Evolutionary conservation across 2,888 invertebrate species (phyloP).

Genomic region (Ecliptopera silaceata): DNA sequence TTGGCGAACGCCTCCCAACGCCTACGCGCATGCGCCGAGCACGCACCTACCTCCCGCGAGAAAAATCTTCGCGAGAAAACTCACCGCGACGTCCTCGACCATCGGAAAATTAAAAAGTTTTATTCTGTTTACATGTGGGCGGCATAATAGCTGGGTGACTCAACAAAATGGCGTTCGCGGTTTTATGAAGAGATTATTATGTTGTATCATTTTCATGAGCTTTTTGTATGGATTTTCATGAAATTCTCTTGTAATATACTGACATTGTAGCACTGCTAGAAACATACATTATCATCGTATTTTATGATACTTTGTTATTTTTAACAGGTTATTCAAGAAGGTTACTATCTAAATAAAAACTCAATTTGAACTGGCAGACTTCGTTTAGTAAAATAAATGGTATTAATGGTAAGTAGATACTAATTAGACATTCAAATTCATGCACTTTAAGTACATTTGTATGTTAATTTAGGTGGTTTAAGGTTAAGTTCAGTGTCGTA

Average conservation of each 20-base stretch:
- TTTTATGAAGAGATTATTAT: slow-evolving; percentile 48
- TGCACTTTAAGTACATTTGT: slow-evolving; percentile 78
- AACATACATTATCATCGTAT: slow-evolving; percentile 13
- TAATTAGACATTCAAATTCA: slow-evolving; percentile 74
- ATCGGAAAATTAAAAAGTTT: slow-evolving; percentile 58
- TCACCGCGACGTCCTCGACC: slow-evolving; percentile 38
- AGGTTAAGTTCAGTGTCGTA: slow-evolving; percentile 81
- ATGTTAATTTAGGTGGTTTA: slow-evolving; percentile 70
- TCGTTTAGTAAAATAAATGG: slow-evolving; percentile 53
- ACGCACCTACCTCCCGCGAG: slow-evolving; percentile 54
- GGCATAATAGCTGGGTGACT: slow-evolving; percentile 54
- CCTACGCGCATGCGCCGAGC: slow-evolving; percentile 77
- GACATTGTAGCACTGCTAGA: slow-evolving; percentile 9
- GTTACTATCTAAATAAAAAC: slow-evolving; percentile 46
- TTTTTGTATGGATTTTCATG: slow-evolving; percentile 25
- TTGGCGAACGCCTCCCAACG: slow-evolving; percentile 83
- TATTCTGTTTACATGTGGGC: slow-evolving; percentile 61
- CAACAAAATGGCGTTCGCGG: slow-evolving; percentile 60
- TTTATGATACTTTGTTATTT: slow-evolving; percentile 1
- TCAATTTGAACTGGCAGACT: slow-evolving; percentile 51
- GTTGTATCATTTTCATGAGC: slow-evolving; percentile 32
- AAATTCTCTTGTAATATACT: slow-evolving; percentile 16
- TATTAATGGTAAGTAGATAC: slow-evolving; percentile 38
- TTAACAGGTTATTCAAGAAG: slow-evolving; percentile 21
- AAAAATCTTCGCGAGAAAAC: slow-evolving; percentile 62